phyloP scores from a whole-genome alignment of 2,113 vertebrate genomes.

The Saccopteryx leptura region DNA sequence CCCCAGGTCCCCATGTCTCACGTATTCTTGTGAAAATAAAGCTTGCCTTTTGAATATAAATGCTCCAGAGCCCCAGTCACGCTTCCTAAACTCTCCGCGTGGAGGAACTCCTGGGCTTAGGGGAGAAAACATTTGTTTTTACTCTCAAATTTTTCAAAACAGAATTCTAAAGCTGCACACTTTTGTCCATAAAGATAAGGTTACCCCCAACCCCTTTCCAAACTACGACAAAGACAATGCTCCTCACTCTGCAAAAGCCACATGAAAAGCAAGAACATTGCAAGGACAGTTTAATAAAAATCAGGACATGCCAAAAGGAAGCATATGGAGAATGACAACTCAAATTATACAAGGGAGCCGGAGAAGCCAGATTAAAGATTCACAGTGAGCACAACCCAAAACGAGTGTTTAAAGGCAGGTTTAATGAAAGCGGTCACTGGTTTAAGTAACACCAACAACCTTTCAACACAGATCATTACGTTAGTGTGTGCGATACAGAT shows the following conservation, averaged over 20 bases:
- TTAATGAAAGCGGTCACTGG: slow-evolving; percentile 73
- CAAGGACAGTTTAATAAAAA: slow-evolving; percentile 85
- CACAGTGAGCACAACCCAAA: slow-evolving; percentile 68
- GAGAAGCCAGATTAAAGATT: slow-evolving; percentile 79
- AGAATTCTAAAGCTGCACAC: not conserved
- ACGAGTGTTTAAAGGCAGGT: slow-evolving; percentile 76
- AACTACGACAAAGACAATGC: slow-evolving; percentile 68
- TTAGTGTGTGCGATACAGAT: slow-evolving; percentile 50
- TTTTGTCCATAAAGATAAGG: slow-evolving; percentile 78
- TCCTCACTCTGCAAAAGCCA: slow-evolving; percentile 77
- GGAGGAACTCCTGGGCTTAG: not conserved
- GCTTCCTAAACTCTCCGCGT: not conserved
- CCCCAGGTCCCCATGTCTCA: not conserved
- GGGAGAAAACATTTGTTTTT: slow-evolving; percentile 69
- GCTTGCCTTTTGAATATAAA: slow-evolving; percentile 32
- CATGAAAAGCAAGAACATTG: slow-evolving; percentile 79
- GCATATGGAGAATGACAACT: slow-evolving; percentile 63
- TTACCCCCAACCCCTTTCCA: slow-evolving; percentile 41
- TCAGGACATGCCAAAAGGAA: slow-evolving; percentile 77
- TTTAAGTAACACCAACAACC: slow-evolving; percentile 75
- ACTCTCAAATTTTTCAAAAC: slow-evolving; percentile 17
- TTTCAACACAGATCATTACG: slow-evolving; percentile 50
- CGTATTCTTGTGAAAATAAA: slow-evolving; percentile 1
- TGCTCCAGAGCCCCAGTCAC: not conserved
- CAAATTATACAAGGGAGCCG: slow-evolving; percentile 73